These are phyloP conservation scores for Tetramorium bicarinatum DNA, from an alignment of 2,888 invertebrate genomes.

Conservation along the genomic window DNA sequence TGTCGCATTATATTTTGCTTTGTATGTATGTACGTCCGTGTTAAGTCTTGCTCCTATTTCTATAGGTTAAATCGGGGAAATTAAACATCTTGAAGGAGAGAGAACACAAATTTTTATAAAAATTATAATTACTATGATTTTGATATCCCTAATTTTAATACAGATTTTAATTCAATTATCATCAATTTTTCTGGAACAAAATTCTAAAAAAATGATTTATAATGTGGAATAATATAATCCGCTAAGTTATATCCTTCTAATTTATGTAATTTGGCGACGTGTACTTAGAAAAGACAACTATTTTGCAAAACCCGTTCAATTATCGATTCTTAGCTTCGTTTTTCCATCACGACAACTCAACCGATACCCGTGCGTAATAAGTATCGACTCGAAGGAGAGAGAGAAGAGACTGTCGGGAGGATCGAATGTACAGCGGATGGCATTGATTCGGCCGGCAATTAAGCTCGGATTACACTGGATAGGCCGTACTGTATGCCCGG, in stretches of 20 bases:
- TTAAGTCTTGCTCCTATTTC: background rate
- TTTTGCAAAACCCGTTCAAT: background rate
- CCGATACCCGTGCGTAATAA: constrained; percentile 69
- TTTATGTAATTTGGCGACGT: background rate
- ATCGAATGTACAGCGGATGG: constrained; percentile 68
- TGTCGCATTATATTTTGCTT: constrained; percentile 23
- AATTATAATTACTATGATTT: constrained; percentile 10
- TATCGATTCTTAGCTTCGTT: background rate
- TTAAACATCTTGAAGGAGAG: background rate
- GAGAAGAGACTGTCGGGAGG: constrained; percentile 49
- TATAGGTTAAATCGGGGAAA: constrained; percentile 22
- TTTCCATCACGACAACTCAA: constrained; percentile 27
- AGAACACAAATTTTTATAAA: constrained; percentile 8
- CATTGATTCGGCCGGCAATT: constrained; percentile 84
- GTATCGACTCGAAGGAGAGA: constrained; percentile 58
- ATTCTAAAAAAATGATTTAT: background rate
- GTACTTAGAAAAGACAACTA: background rate
- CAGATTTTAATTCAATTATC: background rate
- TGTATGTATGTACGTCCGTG: constrained; percentile 7
- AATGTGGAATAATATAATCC: background rate
- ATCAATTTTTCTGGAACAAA: background rate
- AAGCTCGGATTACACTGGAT: constrained; percentile 82
- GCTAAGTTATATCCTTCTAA: background rate
- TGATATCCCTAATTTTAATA: background rate
- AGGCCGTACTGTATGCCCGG: constrained; percentile 79